Evolutionary conservation across 2,888 invertebrate species (phyloP), one percentile per base, ranked within the genome.

Genomic region (Drymonia ruficornis): DNA sequence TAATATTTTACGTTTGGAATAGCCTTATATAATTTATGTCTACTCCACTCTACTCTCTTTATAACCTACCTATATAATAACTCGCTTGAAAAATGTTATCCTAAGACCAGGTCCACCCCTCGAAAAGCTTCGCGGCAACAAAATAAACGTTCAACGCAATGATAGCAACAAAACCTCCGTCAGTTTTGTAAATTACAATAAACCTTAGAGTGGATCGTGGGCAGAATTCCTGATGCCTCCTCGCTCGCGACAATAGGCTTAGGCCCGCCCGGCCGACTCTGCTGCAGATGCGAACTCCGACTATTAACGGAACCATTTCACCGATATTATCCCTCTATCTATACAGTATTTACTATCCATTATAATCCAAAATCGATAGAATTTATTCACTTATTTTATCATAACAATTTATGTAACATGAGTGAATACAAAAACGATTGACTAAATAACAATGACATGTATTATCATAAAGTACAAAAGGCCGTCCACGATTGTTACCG

Each of bases 141-240:
- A 84, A 86, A 86, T 80, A 86, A 86, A 87, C 76, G 79, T 81
- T 81, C 74, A 78, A 72, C 66, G 74, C 71, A 83, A 84, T 82
- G 81, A 86, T 86, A 83, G 82, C 79, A 79, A 80, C 81, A 83
- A 85, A 87, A 85, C 85, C 84, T 79, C 80, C 80, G 84, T 87
- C 87, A 89, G 87, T 88, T 90, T 90, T 90, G 86, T 89, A 90
- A 90, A 90, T 89, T 89, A 89, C 89, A 87, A 87, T 89, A 89
- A 90, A 90, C 89, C 87, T 85, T 84, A 79, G 78, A 84, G 80
- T 74, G 80, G 81, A 83, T 86, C 89, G 90, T 88, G 89, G 74
- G 76, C 73, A 74, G 90, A 91, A 91, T 90, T 80, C 78, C 67
- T 83, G 88, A 89, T 89, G 84, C 70, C 80, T 77, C 65, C 73